Conservation (phyloP, 2,888 invertebrate species). For the Hypena proboscidalis region DNA sequence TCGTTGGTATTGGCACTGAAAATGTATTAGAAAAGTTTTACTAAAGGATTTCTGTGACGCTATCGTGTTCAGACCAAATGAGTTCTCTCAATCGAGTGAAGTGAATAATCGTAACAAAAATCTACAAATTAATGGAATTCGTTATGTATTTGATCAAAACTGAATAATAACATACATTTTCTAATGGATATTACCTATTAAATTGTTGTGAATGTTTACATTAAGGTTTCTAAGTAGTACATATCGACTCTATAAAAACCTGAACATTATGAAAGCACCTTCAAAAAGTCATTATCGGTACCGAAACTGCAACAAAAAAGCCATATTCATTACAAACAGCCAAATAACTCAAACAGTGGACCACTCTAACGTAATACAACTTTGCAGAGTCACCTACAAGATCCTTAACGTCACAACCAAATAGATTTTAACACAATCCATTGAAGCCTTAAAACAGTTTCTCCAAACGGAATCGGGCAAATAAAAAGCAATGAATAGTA, state of each 20-base stretch:
- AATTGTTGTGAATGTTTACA: too few species aligned
- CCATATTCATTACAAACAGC: slow-evolving; percentile 31
- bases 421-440: not conserved
- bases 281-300: slow-evolving; percentile 8
- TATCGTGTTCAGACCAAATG: too few species aligned
- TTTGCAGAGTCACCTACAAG: slow-evolving; percentile 18
- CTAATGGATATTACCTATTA: too few species aligned
- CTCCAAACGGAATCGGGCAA: not conserved
- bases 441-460: not conserved
- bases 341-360: slow-evolving; percentile 39
- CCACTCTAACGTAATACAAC: slow-evolving; percentile 32
- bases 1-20: too few species aligned
- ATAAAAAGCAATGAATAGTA: slow-evolving; percentile 11
- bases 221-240: too few species aligned
- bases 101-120: too few species aligned
- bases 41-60: too few species aligned
- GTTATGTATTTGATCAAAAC: too few species aligned
- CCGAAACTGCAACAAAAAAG: slow-evolving; percentile 26
- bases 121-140: too few species aligned
- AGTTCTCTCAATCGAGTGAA: too few species aligned
- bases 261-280: slow-evolving; percentile 21
- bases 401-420: not conserved
- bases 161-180: too few species aligned
- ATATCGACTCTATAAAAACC: slow-evolving; percentile 14
- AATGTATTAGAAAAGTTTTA: too few species aligned